Evolutionary conservation across 2,113 vertebrate genomes (phyloP).

Genomic region (Eira barbara): DNA sequence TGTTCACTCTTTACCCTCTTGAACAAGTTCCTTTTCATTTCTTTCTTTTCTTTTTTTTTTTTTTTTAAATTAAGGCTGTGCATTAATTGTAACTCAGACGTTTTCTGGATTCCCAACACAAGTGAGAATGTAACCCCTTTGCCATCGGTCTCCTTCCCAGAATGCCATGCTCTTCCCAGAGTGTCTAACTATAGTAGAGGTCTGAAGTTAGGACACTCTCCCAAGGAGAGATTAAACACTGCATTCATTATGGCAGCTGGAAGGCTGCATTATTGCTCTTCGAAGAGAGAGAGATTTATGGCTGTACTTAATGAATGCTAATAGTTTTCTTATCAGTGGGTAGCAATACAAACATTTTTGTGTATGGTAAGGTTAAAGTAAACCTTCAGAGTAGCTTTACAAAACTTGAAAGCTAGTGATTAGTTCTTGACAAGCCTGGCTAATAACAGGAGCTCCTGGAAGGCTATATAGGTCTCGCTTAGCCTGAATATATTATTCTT

Average conservation of each 20-base stretch:
- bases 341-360: conserved; percentile 77
- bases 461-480: conserved; percentile 32
- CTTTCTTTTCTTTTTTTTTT: neutral
- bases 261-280: conserved; percentile 65
- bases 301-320: conserved; percentile 78
- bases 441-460: conserved; percentile 62
- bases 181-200: neutral
- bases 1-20: neutral
- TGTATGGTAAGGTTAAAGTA: conserved; percentile 73
- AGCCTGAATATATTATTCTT: conserved; percentile 57
- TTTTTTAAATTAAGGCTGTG: neutral
- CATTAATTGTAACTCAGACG: neutral
- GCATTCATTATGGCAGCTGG: conserved; percentile 69
- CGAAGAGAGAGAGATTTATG: conserved; percentile 76
- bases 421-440: conserved; percentile 72
- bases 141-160: neutral
- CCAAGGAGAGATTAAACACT: conserved; percentile 74
- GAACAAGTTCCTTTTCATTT: neutral
- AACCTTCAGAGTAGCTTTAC: conserved; percentile 67
- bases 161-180: neutral
- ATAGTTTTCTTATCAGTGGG: conserved; percentile 75
- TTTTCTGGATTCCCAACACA: neutral
- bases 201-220: conserved; percentile 51
- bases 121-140: neutral
- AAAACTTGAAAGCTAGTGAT: conserved; percentile 71